phyloP scores from a whole-genome alignment of 2,113 vertebrate genomes.

The Syrmaticus mikado region DNA sequence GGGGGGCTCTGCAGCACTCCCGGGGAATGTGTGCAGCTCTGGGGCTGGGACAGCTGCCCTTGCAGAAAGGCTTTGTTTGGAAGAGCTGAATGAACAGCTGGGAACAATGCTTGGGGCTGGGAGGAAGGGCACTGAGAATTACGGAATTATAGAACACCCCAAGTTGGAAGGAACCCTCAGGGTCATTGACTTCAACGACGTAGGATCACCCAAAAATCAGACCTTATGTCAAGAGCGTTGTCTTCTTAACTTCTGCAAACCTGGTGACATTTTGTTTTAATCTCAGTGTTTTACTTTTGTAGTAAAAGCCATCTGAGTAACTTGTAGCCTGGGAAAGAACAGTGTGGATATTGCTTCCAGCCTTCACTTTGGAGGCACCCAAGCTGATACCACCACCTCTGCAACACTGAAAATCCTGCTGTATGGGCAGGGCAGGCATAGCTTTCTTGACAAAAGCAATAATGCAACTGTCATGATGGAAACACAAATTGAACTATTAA shows the following conservation, averaged over 20 bases:
- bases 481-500: background rate
- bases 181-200: no score
- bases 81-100: background rate
- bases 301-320: background rate
- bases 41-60: background rate
- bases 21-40: background rate
- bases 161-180: no score
- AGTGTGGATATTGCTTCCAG: background rate
- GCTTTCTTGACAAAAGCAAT: background rate
- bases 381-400: fast-evolving
- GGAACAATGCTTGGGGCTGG: background rate
- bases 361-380: fast-evolving
- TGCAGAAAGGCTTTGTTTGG: background rate
- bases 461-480: background rate
- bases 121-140: background rate
- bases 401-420: background rate
- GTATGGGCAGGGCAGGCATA: background rate
- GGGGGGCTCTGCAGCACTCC: background rate
- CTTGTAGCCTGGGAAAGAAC: background rate
- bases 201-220: no score
- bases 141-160: no score
- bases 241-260: no score
- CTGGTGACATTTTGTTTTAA: background rate
- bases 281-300: background rate
- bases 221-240: no score